phyloP scores from a whole-genome alignment of 2,888 invertebrate species.

The Marronus borbonicus region DNA sequence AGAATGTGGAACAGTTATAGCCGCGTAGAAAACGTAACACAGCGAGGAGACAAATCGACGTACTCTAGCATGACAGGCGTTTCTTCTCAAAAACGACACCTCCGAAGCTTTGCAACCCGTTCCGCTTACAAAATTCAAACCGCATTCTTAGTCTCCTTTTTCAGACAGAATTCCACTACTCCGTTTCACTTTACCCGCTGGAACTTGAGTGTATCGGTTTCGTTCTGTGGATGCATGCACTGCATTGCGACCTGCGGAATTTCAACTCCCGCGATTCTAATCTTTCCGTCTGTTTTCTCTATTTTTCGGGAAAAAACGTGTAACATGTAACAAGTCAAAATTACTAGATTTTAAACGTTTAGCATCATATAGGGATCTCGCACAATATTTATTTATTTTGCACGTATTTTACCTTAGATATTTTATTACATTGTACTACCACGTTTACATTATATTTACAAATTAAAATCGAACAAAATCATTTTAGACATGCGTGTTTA shows the following conservation, averaged over 20 bases:
- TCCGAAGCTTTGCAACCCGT: background rate
- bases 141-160: background rate
- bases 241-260: conserved; percentile 40
- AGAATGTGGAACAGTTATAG: background rate
- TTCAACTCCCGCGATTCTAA: background rate
- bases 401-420: background rate
- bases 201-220: background rate
- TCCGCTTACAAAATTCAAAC: background rate
- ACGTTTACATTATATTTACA: background rate
- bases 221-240: conserved; percentile 22
- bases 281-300: background rate
- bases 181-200: conserved; percentile 13
- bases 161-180: background rate
- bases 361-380: background rate
- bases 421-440: background rate
- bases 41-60: background rate
- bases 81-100: background rate
- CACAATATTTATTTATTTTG: background rate
- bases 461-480: background rate
- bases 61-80: background rate
- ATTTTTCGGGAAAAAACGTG: too few relatives aligned
- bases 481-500: background rate
- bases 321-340: conserved; percentile 9
- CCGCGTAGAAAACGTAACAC: background rate
- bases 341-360: background rate